These are phyloP conservation scores for Acrocyrtus sp. DNA, from an alignment of 2,888 invertebrate genomes.

Conservation along the genomic window DNA sequence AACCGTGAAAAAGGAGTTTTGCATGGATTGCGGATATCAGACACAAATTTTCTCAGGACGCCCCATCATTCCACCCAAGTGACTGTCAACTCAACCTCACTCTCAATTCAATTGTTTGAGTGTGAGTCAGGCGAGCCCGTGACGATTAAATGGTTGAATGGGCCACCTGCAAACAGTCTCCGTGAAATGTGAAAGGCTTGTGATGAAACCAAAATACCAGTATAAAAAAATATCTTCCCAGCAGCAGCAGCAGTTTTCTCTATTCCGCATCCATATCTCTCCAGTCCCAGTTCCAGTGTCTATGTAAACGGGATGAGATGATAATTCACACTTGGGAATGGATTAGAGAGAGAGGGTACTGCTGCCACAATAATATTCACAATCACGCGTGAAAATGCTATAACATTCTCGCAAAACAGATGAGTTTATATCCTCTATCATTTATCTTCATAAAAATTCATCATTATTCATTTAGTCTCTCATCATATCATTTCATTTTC, in stretches of 20 bases:
- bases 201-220: neutral
- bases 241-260: slow-evolving; percentile 16
- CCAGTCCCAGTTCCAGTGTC: slow-evolving; percentile 31
- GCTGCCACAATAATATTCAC: too few relatives aligned
- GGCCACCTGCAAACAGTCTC: neutral
- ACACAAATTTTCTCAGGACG: slow-evolving; percentile 25
- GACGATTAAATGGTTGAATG: slow-evolving; percentile 19
- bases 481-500: too few relatives aligned
- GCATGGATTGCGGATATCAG: too few relatives aligned
- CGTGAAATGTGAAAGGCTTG: neutral
- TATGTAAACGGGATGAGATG: slow-evolving; percentile 11
- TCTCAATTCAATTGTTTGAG: slow-evolving; percentile 19
- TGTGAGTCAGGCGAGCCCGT: slow-evolving; percentile 24
- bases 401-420: too few relatives aligned
- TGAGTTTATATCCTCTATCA: too few relatives aligned
- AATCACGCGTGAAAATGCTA: too few relatives aligned
- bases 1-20: too few relatives aligned
- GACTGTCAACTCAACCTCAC: neutral
- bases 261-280: too few relatives aligned
- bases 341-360: too few relatives aligned
- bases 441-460: too few relatives aligned
- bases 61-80: slow-evolving; percentile 13
- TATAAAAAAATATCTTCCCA: slow-evolving; percentile 18
- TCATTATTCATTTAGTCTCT: too few relatives aligned
- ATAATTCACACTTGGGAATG: slow-evolving; percentile 36